Evolutionary conservation across 2,888 invertebrate genomes (phyloP).

Genomic region (Spialia ferax): DNA sequence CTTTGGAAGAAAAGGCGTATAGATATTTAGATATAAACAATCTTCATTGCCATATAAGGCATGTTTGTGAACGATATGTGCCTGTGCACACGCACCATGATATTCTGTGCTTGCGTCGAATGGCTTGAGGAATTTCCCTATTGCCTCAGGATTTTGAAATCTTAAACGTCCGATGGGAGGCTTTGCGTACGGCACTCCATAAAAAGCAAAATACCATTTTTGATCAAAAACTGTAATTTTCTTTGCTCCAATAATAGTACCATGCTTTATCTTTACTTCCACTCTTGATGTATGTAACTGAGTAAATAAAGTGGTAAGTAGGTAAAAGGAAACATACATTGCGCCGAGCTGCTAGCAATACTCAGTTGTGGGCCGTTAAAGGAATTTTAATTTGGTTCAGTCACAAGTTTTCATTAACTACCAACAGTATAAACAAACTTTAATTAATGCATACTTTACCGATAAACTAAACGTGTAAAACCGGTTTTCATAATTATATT

Average conservation of each 20-base stretch:
- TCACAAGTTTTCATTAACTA: neutral
- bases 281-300: constrained; percentile 51
- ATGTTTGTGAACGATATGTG: constrained; percentile 75
- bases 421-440: neutral
- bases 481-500: neutral
- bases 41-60: constrained; percentile 82
- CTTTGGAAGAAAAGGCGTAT: constrained; percentile 81
- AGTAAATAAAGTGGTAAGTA: constrained; percentile 48
- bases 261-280: constrained; percentile 66
- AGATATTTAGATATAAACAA: constrained; percentile 90
- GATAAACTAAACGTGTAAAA: neutral
- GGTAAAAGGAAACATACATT: constrained; percentile 50
- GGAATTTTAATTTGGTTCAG: constrained; percentile 11
- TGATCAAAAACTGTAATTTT: constrained; percentile 62
- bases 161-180: constrained; percentile 66
- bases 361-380: neutral
- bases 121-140: constrained; percentile 77
- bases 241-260: constrained; percentile 61
- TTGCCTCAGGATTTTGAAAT: constrained; percentile 70
- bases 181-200: constrained; percentile 75
- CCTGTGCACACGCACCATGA: constrained; percentile 87
- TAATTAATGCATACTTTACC: neutral
- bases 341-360: neutral
- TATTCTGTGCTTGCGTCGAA: constrained; percentile 85
- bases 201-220: constrained; percentile 69